phyloP scores from a whole-genome alignment of 2,113 vertebrate species.

The Crotophaga sulcirostris region DNA sequence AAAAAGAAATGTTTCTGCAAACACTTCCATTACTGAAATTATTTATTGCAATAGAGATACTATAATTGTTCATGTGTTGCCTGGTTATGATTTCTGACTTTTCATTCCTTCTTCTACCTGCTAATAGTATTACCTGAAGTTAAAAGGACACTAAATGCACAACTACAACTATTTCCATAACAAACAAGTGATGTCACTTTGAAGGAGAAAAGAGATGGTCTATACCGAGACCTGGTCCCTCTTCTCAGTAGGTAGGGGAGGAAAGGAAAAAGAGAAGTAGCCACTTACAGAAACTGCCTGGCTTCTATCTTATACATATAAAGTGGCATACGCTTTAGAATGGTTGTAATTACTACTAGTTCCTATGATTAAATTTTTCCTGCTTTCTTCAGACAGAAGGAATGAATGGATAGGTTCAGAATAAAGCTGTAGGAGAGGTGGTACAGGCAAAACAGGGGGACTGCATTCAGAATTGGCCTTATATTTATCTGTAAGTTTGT shows the following conservation, averaged over 20 bases:
- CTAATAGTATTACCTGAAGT: not conserved
- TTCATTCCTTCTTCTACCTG: not conserved
- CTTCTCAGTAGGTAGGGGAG: not conserved
- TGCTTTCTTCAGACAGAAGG: not conserved
- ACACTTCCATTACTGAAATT: not conserved
- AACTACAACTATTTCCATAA: not conserved
- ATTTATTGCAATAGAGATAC: not conserved
- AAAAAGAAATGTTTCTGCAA: constrained; percentile 9
- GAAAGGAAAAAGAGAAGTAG: not conserved
- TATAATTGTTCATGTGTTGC: not conserved
- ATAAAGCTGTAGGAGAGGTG: not conserved
- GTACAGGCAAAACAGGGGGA: not conserved
- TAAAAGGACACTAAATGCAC: not conserved
- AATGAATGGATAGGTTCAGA: not conserved
- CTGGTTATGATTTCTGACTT: not conserved
- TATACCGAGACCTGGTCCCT: not conserved
- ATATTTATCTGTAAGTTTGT: not conserved
- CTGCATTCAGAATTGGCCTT: not conserved
- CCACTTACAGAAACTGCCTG: not conserved
- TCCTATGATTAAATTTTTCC: not conserved
- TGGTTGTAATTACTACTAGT: not conserved
- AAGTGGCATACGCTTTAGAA: not conserved
- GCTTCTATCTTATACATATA: too few species aligned
- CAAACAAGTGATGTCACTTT: not conserved
- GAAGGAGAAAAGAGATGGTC: not conserved